Percentiles rank a stretch among this genome's conserved stretches.
These are phyloP conservation scores for Patella vulgata DNA, from an alignment of 1,140 invertebrate species.

Conservation along the genomic window DNA sequence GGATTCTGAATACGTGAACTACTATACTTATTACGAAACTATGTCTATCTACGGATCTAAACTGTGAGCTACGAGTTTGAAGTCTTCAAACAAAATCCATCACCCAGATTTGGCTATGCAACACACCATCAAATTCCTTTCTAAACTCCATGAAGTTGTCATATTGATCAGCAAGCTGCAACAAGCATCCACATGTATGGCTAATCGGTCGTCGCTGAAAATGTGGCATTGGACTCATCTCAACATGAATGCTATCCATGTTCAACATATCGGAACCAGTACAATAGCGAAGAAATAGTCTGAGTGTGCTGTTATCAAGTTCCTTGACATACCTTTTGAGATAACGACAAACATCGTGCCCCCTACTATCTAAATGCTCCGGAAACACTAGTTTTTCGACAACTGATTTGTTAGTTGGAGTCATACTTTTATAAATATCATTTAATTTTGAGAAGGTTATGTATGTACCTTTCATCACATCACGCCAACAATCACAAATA, in stretches of 20 bases:
- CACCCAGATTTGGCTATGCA: neutral
- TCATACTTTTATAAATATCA: neutral
- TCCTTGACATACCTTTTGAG: conserved; percentile 11
- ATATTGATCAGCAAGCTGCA: neutral
- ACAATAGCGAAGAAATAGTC: conserved; percentile 18
- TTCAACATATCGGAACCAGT: conserved; percentile 15
- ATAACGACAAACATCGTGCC: neutral
- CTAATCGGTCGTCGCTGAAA: neutral
- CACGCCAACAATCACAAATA: conserved; percentile 7
- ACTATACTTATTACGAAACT: no score
- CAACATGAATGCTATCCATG: neutral
- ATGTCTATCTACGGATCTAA: no score
- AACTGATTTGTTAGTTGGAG: neutral
- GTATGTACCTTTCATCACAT: neutral
- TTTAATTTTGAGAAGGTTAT: neutral
- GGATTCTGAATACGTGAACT: no score
- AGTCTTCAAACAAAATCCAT: no score
- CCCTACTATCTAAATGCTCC: neutral
- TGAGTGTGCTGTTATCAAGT: conserved; percentile 2
- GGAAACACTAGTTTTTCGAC: neutral
- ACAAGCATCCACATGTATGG: neutral
- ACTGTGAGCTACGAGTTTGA: no score
- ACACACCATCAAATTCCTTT: neutral
- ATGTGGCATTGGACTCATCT: neutral
- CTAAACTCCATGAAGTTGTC: neutral